Evolutionary conservation across 2,797 vertebrate species (phyloP), one percentile per base, ranked within the genome.

Genomic region (Xenopus petersii): DNA sequence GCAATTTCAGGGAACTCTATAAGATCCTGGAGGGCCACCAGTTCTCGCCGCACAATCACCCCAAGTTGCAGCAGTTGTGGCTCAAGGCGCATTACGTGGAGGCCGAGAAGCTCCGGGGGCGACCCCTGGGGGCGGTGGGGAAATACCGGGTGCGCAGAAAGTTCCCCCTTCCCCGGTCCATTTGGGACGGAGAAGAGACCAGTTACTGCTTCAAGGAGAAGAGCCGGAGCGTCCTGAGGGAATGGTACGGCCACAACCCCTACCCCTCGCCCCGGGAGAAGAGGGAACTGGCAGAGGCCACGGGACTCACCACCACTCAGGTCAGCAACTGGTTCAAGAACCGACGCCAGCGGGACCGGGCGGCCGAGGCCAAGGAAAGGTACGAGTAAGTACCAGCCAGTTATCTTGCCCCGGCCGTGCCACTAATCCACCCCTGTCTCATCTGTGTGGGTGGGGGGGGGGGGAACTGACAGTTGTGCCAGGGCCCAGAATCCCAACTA

Each of bases 241-340:
- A 96, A 82, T 97, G 95, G 95, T 97, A 97, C 83, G 95, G 95
- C 30, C 95, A 97, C 87, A 94, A 94, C 73, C 91, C 91, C 0
- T 96, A 93, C 72, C 93, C 93, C 3, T 92, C 91, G 51, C 95
- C 95, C 58, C 89, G 95, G 76, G 95, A 96, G 88, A 97, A 97
- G 85, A 82, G 95, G 48, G 95, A 93, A 79, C 89, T 93, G 77
- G 92, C 90, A 51, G 92, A 92, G 83, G 91, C 91, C 80, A 94
- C 93, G 4, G 92, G 88, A 72, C 91, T 95, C 84, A 94, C 89
- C 81, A 94, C 94, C 59, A 94, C 91, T 71, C 91, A 94, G 82
- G 95, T 97, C 92, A 97, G 95, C 93, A 97, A 96, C 93, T 96
- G 95, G 95, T 97, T 96, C 88, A 97, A 97, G 82, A 97, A 97